A percentile compares a stretch with the other conserved stretches of the same genome.
phyloP scores from a whole-genome alignment of 2,888 invertebrate genomes.

The Pediacus dermestoides region DNA sequence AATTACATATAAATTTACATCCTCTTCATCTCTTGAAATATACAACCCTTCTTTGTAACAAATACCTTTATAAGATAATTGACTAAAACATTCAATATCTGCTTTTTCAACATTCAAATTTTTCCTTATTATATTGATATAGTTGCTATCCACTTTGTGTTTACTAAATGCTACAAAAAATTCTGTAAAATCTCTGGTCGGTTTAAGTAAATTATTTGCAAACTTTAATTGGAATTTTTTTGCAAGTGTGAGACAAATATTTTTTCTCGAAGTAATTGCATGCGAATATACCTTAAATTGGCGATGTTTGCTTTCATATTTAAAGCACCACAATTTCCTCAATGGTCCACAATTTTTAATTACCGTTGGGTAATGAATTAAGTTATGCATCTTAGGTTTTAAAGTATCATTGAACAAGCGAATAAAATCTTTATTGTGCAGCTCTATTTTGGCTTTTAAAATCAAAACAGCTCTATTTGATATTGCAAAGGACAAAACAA shows the following conservation, averaged over 20 bases:
- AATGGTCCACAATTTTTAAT: slow-evolving; percentile 13
- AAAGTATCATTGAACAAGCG: slow-evolving; percentile 24
- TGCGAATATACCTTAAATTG: slow-evolving; percentile 17
- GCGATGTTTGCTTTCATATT: slow-evolving; percentile 15
- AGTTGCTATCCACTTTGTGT: slow-evolving; percentile 3
- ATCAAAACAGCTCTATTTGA: slow-evolving; percentile 13
- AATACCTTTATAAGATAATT: slow-evolving; percentile 7
- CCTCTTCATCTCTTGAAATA: neutral
- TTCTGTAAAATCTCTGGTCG: neutral
- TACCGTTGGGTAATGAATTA: slow-evolving; percentile 26
- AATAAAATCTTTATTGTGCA: slow-evolving; percentile 19
- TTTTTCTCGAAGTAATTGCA: slow-evolving; percentile 16
- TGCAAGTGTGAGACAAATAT: slow-evolving; percentile 15
- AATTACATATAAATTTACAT: slow-evolving; percentile 7
- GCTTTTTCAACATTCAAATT: neutral
- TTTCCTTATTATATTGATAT: slow-evolving; percentile 1
- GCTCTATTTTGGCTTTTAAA: slow-evolving; percentile 16
- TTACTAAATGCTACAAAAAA: neutral
- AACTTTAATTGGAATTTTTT: slow-evolving; percentile 16
- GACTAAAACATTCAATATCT: slow-evolving; percentile 3
- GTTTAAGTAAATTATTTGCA: slow-evolving; percentile 11
- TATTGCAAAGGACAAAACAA: slow-evolving; percentile 21
- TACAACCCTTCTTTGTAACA: neutral
- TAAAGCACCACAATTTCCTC: slow-evolving; percentile 18
- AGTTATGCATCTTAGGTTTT: slow-evolving; percentile 30